A percentile compares a stretch with the other conserved stretches of the same genome.
Conservation (phyloP, 2,797 vertebrate genomes). For the Arnoldichthys spilopterus region DNA sequence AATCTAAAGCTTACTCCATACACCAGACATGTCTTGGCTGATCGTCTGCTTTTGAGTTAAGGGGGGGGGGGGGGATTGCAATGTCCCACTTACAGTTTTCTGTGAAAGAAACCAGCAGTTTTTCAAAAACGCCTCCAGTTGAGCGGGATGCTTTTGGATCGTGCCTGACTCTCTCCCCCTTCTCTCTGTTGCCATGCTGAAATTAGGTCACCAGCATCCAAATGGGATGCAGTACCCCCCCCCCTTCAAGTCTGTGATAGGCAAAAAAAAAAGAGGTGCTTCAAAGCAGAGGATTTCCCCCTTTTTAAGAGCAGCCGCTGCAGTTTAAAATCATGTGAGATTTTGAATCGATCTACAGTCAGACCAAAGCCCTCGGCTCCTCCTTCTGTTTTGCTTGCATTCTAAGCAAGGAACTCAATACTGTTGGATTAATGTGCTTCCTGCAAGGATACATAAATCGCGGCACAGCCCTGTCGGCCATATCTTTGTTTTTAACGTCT, state of each 20-base stretch:
- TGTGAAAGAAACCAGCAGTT: neutral
- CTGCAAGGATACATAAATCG: slow-evolving; percentile 3
- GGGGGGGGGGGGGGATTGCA: neutral
- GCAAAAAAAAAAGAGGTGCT: slow-evolving; percentile 13
- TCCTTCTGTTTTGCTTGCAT: slow-evolving; percentile 1
- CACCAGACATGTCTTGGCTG: neutral
- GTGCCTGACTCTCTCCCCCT: neutral
- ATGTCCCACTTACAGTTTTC: neutral
- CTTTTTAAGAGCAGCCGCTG: neutral
- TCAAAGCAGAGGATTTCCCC: slow-evolving; percentile 15
- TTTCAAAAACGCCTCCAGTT: neutral
- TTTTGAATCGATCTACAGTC: slow-evolving; percentile 14
- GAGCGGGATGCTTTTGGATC: slow-evolving; percentile 35
- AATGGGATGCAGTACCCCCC: slow-evolving; percentile 52
- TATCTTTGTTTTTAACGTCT: slow-evolving; percentile 16
- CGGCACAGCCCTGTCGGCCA: neutral
- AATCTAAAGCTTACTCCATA: neutral
- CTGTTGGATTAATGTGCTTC: slow-evolving; percentile 17
- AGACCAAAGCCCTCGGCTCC: neutral
- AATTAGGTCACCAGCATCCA: slow-evolving; percentile 66
- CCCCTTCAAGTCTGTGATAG: slow-evolving; percentile 35
- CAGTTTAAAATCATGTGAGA: neutral
- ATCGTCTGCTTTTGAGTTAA: neutral
- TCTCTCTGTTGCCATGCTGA: slow-evolving; percentile 46
- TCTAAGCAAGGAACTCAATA: neutral